Evolutionary conservation across 1,140 invertebrate species (phyloP).

Genomic region (Armadillidium nasatum): DNA sequence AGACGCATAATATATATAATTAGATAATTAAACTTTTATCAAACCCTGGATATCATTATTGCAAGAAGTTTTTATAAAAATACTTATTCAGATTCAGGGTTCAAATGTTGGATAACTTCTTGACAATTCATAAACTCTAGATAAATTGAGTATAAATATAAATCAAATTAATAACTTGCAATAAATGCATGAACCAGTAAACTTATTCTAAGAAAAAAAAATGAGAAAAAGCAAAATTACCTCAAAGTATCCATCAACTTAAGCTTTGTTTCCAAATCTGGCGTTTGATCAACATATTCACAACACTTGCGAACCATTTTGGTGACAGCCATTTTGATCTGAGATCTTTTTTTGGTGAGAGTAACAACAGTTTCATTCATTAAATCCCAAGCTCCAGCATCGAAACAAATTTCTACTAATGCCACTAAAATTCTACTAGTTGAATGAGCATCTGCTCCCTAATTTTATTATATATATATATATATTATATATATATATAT

Average conservation of each 20-base stretch:
- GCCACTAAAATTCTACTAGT: constrained; percentile 89
- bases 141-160: too few species aligned
- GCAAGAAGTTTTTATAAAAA: too few species aligned
- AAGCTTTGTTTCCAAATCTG: constrained; percentile 81
- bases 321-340: constrained; percentile 94
- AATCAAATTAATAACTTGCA: too few species aligned
- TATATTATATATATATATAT: too few species aligned
- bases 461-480: too few species aligned
- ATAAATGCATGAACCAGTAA: too few species aligned
- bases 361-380: constrained; percentile 91
- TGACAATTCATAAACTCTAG: too few species aligned
- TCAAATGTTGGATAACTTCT: too few species aligned
- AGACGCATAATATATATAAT: too few species aligned
- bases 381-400: constrained; percentile 85
- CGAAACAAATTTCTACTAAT: constrained; percentile 89
- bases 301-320: constrained; percentile 97
- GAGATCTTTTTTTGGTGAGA: constrained; percentile 87
- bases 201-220: background rate
- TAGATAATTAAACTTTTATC: too few species aligned
- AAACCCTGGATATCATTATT: too few species aligned
- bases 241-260: constrained; percentile 94
- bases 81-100: too few species aligned
- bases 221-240: constrained; percentile 53
- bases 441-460: constrained; percentile 91
- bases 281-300: constrained; percentile 85